Conservation (phyloP, 1,140 invertebrate genomes). For the Drosophila saltans region DNA sequence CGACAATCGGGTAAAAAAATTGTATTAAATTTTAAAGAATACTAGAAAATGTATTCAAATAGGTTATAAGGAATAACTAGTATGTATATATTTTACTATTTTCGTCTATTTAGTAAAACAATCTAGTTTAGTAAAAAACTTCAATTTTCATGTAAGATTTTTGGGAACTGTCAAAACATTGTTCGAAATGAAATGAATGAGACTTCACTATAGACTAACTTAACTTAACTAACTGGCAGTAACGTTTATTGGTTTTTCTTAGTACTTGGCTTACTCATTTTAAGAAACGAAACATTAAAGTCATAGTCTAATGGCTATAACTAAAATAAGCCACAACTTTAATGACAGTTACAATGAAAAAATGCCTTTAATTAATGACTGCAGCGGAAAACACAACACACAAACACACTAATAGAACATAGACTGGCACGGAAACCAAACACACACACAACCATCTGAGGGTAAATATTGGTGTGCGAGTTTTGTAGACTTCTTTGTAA, state of each 20-base stretch:
- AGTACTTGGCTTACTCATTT: not conserved
- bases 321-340: conserved; percentile 17
- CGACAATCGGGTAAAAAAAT: too few relatives aligned
- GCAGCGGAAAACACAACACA: conserved; percentile 7
- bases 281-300: not conserved
- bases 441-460: not conserved
- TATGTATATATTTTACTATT: too few relatives aligned
- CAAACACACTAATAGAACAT: not conserved
- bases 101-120: too few relatives aligned
- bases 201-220: too few relatives aligned
- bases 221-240: not conserved
- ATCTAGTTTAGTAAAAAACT: too few relatives aligned
- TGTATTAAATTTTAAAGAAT: too few relatives aligned
- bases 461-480: conserved; percentile 5
- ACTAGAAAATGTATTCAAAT: too few relatives aligned
- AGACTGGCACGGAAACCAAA: not conserved
- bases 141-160: too few relatives aligned
- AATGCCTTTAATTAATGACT: conserved; percentile 26
- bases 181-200: too few relatives aligned
- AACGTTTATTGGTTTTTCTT: not conserved
- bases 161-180: too few relatives aligned
- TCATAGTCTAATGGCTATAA: not conserved
- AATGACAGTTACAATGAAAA: conserved; percentile 19
- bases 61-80: too few relatives aligned
- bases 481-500: conserved; percentile 8